These are phyloP conservation scores for Tenebrio molitor DNA, from an alignment of 1,140 invertebrate species.

Conservation along the genomic window DNA sequence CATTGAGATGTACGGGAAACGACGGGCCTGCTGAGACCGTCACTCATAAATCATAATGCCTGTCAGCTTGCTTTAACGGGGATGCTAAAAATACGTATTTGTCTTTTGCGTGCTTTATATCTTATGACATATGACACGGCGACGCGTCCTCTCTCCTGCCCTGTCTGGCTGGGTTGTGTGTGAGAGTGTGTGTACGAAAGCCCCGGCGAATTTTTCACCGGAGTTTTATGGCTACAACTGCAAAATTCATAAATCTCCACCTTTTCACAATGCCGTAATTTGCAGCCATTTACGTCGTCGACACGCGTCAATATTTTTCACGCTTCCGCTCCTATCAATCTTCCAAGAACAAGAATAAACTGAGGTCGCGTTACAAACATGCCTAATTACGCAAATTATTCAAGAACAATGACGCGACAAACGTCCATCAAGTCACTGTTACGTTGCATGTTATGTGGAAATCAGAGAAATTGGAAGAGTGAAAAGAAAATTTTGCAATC, in stretches of 20 bases:
- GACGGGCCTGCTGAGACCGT: conserved; percentile 56
- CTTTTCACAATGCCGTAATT: conserved; percentile 39
- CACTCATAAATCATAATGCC: conserved; percentile 62
- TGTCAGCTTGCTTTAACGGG: conserved; percentile 57
- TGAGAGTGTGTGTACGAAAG: background rate
- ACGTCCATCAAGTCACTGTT: background rate
- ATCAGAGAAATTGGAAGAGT: no score
- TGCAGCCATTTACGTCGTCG: conserved; percentile 33
- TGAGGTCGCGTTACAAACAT: background rate
- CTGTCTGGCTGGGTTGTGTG: background rate
- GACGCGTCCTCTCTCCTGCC: conserved; percentile 33
- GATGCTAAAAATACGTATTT: conserved; percentile 60
- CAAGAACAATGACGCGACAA: background rate
- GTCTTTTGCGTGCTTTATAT: conserved; percentile 57
- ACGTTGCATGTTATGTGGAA: background rate
- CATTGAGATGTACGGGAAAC: conserved; percentile 62
- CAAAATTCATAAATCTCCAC: conserved; percentile 39
- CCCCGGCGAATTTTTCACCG: conserved; percentile 27
- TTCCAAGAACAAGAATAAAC: background rate
- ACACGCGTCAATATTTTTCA: conserved; percentile 39
- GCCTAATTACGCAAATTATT: conserved; percentile 1
- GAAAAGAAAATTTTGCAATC: no score
- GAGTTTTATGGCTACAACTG: conserved; percentile 31
- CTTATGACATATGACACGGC: conserved; percentile 58
- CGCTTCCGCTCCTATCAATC: conserved; percentile 15